These are phyloP conservation scores for Clarias batrachus DNA, from an alignment of 2,113 vertebrate species.

Conservation along the genomic window DNA sequence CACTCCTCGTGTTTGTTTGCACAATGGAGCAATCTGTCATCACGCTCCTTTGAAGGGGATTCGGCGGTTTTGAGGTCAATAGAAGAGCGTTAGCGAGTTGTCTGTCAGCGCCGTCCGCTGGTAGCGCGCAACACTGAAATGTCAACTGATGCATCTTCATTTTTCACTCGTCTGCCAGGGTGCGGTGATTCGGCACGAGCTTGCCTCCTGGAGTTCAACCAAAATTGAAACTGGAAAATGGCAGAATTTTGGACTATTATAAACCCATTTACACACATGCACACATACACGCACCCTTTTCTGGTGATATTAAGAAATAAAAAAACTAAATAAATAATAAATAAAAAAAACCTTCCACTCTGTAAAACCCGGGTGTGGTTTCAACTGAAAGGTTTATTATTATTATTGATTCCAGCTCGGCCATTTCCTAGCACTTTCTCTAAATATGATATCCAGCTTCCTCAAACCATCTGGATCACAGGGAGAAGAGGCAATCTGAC, in stretches of 20 bases:
- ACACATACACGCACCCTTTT: neutral
- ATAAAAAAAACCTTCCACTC: neutral
- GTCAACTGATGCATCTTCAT: slow-evolving; percentile 52
- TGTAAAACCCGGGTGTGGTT: neutral
- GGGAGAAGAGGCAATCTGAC: slow-evolving; percentile 25
- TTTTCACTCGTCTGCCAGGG: slow-evolving; percentile 32
- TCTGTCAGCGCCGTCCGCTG: slow-evolving; percentile 50
- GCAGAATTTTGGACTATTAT: neutral
- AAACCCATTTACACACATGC: neutral
- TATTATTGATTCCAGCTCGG: neutral
- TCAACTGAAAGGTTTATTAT: slow-evolving; percentile 1
- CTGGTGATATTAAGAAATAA: neutral
- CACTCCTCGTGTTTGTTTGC: slow-evolving; percentile 45
- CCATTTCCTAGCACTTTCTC: neutral
- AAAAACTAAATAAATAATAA: neutral
- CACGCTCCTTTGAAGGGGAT: slow-evolving; percentile 46
- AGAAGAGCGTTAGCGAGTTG: slow-evolving; percentile 47
- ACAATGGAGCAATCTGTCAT: slow-evolving; percentile 48
- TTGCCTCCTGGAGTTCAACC: neutral
- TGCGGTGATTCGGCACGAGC: neutral
- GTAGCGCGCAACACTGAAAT: slow-evolving; percentile 40
- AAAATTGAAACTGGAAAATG: neutral
- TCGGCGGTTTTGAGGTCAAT: slow-evolving; percentile 55
- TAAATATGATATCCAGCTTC: slow-evolving; percentile 16
- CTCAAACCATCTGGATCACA: slow-evolving; percentile 40